A percentile compares a stretch with the other conserved stretches of the same genome.
Conservation (phyloP, 2,888 invertebrate genomes). For the Apeira syringaria region DNA sequence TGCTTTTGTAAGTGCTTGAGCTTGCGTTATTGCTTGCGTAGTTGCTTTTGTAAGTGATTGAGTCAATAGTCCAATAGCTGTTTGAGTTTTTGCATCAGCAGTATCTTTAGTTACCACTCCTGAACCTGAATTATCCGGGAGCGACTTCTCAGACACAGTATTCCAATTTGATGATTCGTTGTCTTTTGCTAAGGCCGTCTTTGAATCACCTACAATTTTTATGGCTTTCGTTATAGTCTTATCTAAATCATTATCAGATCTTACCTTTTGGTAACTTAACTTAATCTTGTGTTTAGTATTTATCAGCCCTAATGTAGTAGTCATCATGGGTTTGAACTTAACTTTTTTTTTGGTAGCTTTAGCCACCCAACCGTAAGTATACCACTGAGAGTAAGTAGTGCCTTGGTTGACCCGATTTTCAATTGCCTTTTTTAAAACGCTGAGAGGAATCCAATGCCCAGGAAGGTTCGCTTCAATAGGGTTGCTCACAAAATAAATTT, state of each 20-base stretch:
- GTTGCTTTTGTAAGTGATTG: not conserved
- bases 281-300: not conserved
- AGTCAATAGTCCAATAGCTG: not conserved
- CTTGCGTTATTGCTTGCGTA: not conserved
- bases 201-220: not conserved
- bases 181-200: not conserved
- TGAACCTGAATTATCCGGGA: not conserved
- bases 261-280: not conserved
- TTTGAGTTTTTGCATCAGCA: not conserved
- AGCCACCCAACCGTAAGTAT: not conserved
- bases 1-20: slow-evolving; percentile 4
- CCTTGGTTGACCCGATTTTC: slow-evolving; percentile 40
- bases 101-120: not conserved
- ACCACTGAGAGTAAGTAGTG: not conserved
- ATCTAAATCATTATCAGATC: not conserved
- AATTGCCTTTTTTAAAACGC: slow-evolving; percentile 44
- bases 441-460: slow-evolving; percentile 52
- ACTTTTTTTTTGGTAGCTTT: not conserved
- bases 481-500: slow-evolving; percentile 44
- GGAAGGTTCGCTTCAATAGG: slow-evolving; percentile 54
- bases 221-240: not conserved
- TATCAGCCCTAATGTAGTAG: not conserved
- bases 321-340: not conserved
- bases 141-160: not conserved
- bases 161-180: not conserved